Base-by-base conservation (phyloP, 2,797 vertebrate genomes). In the Clangula hyemalis region DNA sequence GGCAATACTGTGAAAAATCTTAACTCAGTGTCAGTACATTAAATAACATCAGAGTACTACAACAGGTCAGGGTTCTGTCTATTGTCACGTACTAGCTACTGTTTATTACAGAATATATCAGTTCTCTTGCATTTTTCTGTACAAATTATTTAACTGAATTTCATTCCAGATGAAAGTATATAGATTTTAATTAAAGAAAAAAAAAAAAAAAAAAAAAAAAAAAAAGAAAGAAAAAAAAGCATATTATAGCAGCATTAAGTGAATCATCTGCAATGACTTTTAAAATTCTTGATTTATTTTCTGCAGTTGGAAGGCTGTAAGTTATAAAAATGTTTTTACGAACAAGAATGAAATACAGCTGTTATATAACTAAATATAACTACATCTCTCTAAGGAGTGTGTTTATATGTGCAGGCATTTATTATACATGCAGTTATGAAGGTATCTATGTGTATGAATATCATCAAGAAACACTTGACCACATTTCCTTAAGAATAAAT, bases 111-210 rank as follows among this genome's bases (percentile, higher is more conserved):
- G 32, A 93, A 76, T 18, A 10, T 70, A 89, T 82, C 41, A 64
- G 13, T 79, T 86, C 45, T 61, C 32, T 79, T 90, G 64, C 21
- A 51, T 69, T 68, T 93, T 93, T 93, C 82, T 41, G 10, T 76
- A 84, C 51, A 95, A 95, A 93, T 96, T 94, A 92, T 96, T 92
- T 75, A 64, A 93, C 22, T 41, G 41, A 94, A 28, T 74, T 92
- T 96, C 87, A 90, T 91, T 96, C 58, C 56, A 87, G 71, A 68
- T 15, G 60, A 95, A 96, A 94, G 57, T 7, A 84, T 72, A 97
- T 92, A 97, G 90, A 97, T 97, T 97, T 96, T 97, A 86, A 92
- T 97, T 96, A 96, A 96, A 94, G 89, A 97, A 97, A 97, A 97
- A 28, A 24, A 27, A 49, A 22, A 22, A 43, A 49, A 22, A 22